Base-by-base conservation (phyloP, 1,140 invertebrate genomes). In the Meteorus sp. region DNA sequence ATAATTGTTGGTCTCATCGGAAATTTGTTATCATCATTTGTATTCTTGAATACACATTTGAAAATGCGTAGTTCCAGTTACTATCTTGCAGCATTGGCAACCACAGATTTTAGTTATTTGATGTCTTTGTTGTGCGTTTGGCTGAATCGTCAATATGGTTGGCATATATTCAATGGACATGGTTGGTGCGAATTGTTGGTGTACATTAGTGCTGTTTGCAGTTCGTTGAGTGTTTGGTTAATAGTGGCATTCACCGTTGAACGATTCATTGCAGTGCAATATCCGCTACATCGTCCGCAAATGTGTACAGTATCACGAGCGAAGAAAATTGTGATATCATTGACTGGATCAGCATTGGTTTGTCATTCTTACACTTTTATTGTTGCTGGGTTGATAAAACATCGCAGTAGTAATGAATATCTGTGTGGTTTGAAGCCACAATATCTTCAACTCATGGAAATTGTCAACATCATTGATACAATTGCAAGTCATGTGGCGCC, bases 221-320 rank as follows among this genome's bases (percentile, higher is more conserved):
- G 84, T 59, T 86, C 84, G 20, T 64, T 86, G 0, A 84, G 81
- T 59, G 84, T 85, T 6, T 86, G 85, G 84, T 69, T 86, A 5
- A 84, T 85, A 15, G 85, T 88, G 3, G 85, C 83, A 2, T 87
- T 88, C 68, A 88, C 86, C 0, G 81, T 86, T 0, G 86, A 89
- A 61, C 68, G 86, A 31, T 87, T 85, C 71, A 83, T 87, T 39
- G 85, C 86, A 0, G 83, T 88, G 0, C 86, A 86, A 60, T 85
- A 87, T 65, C 87, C 87, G 0, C 73, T 87, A 6, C 82, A 83
- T 20, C 74, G 86, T 6, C 84, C 85, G 2, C 77, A 79, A 33
- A 85, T 85, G 70, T 89, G 87, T 66, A 88, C 86, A 0, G 82
- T 85, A 0, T 67, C 78, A 0, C 72, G 85, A 2, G 86, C 86